Conservation (phyloP, 2,888 invertebrate genomes). For the Dimorphilus gyrociliatus region DNA sequence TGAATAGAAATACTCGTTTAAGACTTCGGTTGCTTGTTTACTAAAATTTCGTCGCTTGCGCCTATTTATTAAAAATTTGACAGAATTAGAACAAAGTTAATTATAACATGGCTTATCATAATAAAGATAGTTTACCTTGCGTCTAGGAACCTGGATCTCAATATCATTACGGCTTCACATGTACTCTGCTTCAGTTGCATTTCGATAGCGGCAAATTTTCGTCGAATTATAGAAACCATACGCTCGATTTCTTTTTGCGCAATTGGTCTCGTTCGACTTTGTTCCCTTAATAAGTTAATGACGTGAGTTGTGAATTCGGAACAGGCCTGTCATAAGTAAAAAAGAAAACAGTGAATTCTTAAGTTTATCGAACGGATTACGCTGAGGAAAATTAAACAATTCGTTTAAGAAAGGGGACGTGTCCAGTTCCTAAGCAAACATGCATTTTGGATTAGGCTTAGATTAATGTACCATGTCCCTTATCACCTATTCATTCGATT, state of each 20-base stretch:
- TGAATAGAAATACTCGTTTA: slow-evolving; percentile 99
- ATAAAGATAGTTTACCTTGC: slow-evolving; percentile 43
- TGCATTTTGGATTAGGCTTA: too few relatives aligned
- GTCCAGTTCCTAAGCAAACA: too few relatives aligned
- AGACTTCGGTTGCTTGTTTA: slow-evolving; percentile 96
- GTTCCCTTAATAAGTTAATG: slow-evolving; percentile 86
- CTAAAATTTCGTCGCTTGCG: slow-evolving; percentile 92
- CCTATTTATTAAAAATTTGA: too few relatives aligned
- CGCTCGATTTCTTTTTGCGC: slow-evolving; percentile 92
- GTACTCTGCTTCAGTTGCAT: slow-evolving; percentile 93
- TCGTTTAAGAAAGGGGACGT: too few relatives aligned
- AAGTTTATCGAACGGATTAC: too few relatives aligned
- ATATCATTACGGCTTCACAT: slow-evolving; percentile 98
- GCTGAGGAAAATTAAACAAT: too few relatives aligned
- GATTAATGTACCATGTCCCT: too few relatives aligned
- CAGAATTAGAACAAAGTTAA: too few relatives aligned
- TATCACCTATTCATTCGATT: too few relatives aligned
- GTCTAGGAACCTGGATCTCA: slow-evolving; percentile 61
- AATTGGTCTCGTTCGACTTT: slow-evolving; percentile 90
- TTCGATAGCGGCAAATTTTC: slow-evolving; percentile 42
- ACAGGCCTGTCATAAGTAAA: slow-evolving; percentile 57
- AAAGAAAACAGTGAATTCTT: slow-evolving; percentile 2
- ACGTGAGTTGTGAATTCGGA: slow-evolving; percentile 99
- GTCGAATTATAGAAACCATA: slow-evolving; percentile 36
- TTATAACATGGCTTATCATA: background rate